Evolutionary conservation across 2,113 vertebrate species (phyloP), one percentile per base, ranked within the genome.

Genomic region (Peromyscus polionotus): DNA sequence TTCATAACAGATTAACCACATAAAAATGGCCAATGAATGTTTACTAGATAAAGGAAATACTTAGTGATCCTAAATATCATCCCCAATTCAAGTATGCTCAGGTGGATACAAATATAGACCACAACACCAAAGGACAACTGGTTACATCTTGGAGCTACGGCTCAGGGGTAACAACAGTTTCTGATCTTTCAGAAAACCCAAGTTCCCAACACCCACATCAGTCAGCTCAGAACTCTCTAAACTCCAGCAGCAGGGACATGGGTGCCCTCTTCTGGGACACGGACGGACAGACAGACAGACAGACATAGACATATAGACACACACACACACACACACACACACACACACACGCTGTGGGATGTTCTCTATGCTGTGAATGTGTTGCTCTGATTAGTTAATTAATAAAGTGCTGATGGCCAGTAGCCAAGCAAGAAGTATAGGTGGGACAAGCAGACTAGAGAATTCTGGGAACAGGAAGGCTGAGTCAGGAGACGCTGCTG

Each of bases 1-100:
- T 81, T 95, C 26, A 89, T 4, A 89, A 79, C 22, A 92, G 36
- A 86, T 76, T 61, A 95, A 77, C 39, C 48, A 93, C n/a, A 92
- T 0, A 88, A n/a, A 96, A 95, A 96, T 90, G 42, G 13, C 72
- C 51, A 93, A 88, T 48, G 72, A 84, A 57, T 68, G 72, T 31
- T 92, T 85, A 87, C 39, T 92, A 75, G 17, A 84, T 20, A 89
- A 91, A 7, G 94, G 68, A 95, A 14, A 72, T 24, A 81, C 3
- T 67, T 42, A 86, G 31, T 90, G 28, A 89, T 72, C 85, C n/a
- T 81, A 94, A 85, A 88, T 75, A 28, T 54, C 83, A 45, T 9
- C 13, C 7, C 6, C 19, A 95, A 87, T 39, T 77, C 45, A 72
- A 91, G 92, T 68, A 70, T 61, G 26, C n/a, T 91, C 63, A 48